Conservation (phyloP, 2,113 vertebrate species). For the Hypocryptadius cinnamomeus region DNA sequence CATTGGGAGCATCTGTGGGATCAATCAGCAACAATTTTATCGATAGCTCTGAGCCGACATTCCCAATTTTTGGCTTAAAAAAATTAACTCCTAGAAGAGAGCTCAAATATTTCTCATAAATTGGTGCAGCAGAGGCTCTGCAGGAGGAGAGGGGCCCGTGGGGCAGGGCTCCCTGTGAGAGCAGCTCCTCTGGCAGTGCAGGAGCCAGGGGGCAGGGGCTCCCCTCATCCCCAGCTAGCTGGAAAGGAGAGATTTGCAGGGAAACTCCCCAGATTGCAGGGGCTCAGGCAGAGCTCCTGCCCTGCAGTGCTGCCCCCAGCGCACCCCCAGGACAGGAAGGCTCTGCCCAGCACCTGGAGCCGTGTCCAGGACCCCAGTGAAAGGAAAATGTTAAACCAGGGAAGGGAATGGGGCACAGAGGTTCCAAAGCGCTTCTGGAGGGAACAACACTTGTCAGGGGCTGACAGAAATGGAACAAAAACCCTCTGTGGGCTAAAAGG, state of each 20-base stretch:
- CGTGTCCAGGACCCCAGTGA: accelerated
- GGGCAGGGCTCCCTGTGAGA: neutral
- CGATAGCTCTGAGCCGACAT: neutral
- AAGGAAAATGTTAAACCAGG: accelerated
- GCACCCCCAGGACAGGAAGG: neutral
- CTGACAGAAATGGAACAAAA: neutral
- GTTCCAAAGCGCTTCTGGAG: neutral
- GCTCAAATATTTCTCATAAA: neutral
- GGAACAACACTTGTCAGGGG: neutral
- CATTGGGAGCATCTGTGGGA: neutral
- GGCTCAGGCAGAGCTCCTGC: neutral
- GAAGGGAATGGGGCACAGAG: neutral
- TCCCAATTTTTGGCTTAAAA: neutral
- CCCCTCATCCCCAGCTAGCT: accelerated
- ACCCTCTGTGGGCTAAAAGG: neutral
- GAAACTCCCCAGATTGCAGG: neutral
- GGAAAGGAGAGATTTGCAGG: neutral
- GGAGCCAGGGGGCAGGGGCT: neutral
- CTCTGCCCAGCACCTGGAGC: neutral
- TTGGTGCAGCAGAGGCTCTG: neutral
- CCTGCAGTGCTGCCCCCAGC: accelerated
- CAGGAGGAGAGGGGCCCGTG: neutral
- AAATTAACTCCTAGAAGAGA: accelerated
- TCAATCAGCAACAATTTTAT: neutral
- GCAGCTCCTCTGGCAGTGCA: neutral